phyloP scores from a whole-genome alignment of 1,140 invertebrate species.

The Panonychus citri region DNA sequence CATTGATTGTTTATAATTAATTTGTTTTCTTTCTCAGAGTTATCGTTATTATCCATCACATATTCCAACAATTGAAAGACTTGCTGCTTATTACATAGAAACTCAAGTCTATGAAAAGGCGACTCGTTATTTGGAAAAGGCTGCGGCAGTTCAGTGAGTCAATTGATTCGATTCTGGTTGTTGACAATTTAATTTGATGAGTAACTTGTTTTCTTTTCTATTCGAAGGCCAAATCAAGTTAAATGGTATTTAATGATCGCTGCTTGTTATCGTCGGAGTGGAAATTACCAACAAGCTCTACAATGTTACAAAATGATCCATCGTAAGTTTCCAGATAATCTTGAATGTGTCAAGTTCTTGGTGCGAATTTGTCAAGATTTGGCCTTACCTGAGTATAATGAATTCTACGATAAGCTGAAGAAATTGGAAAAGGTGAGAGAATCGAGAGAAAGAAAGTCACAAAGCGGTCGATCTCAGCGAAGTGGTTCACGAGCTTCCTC shows the following conservation, averaged over 20 bases:
- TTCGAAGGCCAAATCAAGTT: slow-evolving; percentile 41
- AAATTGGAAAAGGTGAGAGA: slow-evolving; percentile 57
- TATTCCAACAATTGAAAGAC: slow-evolving; percentile 67
- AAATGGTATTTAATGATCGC: slow-evolving; percentile 65
- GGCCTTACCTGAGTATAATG: slow-evolving; percentile 24
- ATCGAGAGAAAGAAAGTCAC: slow-evolving; percentile 25
- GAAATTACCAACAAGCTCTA: slow-evolving; percentile 58
- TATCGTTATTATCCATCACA: slow-evolving; percentile 71
- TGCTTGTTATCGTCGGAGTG: slow-evolving; percentile 51
- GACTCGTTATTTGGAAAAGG: slow-evolving; percentile 61
- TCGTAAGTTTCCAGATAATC: slow-evolving; percentile 54
- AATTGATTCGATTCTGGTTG: no score
- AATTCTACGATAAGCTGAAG: slow-evolving; percentile 53
- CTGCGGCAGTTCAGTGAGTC: slow-evolving; percentile 50
- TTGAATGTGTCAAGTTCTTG: slow-evolving; percentile 61
- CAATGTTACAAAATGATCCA: slow-evolving; percentile 53
- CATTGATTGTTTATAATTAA: neutral
- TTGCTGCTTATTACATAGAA: slow-evolving; percentile 73
- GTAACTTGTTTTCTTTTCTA: no score
- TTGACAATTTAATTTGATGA: no score
- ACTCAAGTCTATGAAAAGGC: slow-evolving; percentile 73
- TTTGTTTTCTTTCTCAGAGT: slow-evolving; percentile 30
- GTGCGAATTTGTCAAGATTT: slow-evolving; percentile 55
- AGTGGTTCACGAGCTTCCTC: neutral
- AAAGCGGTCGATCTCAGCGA: neutral